Conservation (phyloP, 23 tunicate species). For the Styela clava region DNA sequence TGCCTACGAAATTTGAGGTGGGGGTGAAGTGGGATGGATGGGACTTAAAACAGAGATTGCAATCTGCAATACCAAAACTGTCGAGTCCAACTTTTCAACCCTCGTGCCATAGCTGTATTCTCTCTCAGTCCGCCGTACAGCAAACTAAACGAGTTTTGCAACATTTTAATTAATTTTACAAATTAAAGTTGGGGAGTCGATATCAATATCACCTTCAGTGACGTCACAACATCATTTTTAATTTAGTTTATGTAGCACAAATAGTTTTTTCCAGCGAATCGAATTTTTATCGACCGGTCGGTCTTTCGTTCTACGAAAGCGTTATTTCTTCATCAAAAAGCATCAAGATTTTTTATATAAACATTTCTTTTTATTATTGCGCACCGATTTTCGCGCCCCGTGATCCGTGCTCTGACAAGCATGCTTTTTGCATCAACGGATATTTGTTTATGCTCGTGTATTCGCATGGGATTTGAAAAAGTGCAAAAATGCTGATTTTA, state of each 20-base stretch:
- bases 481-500: neutral
- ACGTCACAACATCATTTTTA: neutral
- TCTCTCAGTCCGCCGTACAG: no score
- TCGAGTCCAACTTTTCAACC: no score
- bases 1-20: no score
- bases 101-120: no score
- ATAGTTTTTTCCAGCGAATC: conserved; percentile 3
- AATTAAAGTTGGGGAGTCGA: neutral
- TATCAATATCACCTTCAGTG: neutral
- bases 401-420: conserved; percentile 10
- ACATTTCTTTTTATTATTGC: neutral
- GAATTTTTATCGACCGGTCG: conserved; percentile 19
- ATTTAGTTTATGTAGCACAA: conserved; percentile 16
- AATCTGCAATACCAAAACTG: no score
- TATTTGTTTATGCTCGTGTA: conserved; percentile 5
- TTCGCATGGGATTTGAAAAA: conserved; percentile 1
- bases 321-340: neutral
- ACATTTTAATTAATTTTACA: no score
- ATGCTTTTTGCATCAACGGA: neutral
- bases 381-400: neutral
- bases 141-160: no score
- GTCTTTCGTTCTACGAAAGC: neutral
- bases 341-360: neutral
- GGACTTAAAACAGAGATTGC: no score
- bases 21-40: no score